These are phyloP conservation scores for Julus scanicus DNA, from an alignment of 2,888 invertebrate species.

Conservation along the genomic window DNA sequence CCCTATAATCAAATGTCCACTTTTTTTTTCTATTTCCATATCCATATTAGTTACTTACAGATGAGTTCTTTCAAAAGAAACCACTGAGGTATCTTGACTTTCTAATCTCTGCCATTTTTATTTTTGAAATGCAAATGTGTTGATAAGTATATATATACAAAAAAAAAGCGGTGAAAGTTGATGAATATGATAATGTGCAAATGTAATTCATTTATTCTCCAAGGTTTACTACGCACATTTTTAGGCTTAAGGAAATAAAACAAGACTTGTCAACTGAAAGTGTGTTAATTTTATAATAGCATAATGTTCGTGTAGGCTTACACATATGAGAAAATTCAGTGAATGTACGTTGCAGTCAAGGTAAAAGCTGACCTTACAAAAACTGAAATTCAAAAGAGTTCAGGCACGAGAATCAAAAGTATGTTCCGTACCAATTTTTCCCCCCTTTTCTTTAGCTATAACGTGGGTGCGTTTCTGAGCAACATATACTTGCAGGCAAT, in stretches of 20 bases:
- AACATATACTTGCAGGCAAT: background rate
- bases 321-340: background rate
- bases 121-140: background rate
- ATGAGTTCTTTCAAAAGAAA: background rate
- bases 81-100: background rate
- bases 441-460: background rate
- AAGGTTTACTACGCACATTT: slow-evolving; percentile 39
- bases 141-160: background rate
- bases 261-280: slow-evolving; percentile 19
- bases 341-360: slow-evolving; percentile 39
- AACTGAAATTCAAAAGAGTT: slow-evolving; percentile 16
- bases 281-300: slow-evolving; percentile 39
- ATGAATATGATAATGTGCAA: slow-evolving; percentile 5
- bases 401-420: slow-evolving; percentile 15
- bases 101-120: slow-evolving; percentile 15
- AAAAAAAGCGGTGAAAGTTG: slow-evolving; percentile 13
- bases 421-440: slow-evolving; percentile 18
- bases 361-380: background rate
- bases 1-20: background rate
- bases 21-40: background rate
- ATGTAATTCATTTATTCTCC: background rate
- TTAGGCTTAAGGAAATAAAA: background rate
- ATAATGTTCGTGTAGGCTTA: slow-evolving; percentile 5
- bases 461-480: slow-evolving; percentile 35
- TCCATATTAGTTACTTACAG: background rate